A percentile compares a stretch with the other conserved stretches of the same genome.
phyloP scores from a whole-genome alignment of 2,113 vertebrate species.

The Microcebus tavaratra region DNA sequence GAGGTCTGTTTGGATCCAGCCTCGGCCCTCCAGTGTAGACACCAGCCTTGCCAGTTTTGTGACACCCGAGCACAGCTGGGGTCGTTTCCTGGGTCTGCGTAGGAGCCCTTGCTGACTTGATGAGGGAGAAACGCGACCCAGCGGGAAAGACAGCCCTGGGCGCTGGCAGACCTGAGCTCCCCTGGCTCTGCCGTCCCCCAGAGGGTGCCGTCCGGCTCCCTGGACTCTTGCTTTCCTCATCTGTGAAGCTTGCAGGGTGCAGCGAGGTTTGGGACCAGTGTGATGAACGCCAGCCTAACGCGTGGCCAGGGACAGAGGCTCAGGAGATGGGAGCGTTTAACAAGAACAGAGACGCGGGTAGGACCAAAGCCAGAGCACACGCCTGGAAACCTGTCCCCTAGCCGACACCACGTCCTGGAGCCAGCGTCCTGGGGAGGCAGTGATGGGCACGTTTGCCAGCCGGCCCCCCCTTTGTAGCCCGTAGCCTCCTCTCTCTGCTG shows the following conservation, averaged over 20 bases:
- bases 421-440: fast-evolving
- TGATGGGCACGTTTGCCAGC: fast-evolving
- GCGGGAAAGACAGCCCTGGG: too few relatives aligned
- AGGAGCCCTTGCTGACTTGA: fast-evolving
- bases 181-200: fast-evolving
- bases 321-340: fast-evolving
- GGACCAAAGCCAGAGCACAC: fast-evolving
- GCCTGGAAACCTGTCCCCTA: fast-evolving
- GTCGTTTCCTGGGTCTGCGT: fast-evolving
- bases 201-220: background rate
- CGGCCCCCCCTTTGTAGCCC: fast-evolving
- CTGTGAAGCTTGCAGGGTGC: background rate
- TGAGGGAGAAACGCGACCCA: fast-evolving
- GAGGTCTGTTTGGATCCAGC: fast-evolving
- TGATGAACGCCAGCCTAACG: fast-evolving
- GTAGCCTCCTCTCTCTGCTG: fast-evolving
- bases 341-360: fast-evolving
- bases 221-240: fast-evolving
- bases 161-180: background rate
- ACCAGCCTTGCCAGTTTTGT: fast-evolving
- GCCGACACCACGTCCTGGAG: fast-evolving
- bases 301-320: fast-evolving
- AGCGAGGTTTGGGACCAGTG: background rate
- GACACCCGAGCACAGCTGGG: background rate
- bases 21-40: background rate